Evolutionary conservation across 1,140 invertebrate species (phyloP).

Genomic region (Heliconius nattereri): DNA sequence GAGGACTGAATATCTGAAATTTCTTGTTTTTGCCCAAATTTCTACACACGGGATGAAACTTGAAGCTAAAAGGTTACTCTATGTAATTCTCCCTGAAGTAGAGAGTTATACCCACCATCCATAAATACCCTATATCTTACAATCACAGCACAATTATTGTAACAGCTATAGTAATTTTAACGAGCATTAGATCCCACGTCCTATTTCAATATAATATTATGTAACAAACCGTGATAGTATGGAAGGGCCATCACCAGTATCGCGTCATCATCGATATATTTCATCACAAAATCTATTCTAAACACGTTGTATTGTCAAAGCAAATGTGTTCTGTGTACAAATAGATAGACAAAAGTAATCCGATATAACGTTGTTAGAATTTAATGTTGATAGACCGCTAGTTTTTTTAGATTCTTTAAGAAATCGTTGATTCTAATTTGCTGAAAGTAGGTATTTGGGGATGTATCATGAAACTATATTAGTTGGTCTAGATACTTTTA

Average conservation of each 20-base stretch:
- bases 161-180: not conserved
- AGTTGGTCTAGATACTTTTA: too few species aligned
- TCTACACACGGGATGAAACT: too few species aligned
- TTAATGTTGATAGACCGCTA: not conserved
- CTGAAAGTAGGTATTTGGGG: too few species aligned
- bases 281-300: not conserved
- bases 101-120: not conserved
- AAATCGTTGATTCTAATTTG: not conserved
- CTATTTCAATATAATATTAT: not conserved
- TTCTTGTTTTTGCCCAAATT: too few species aligned
- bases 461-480: too few species aligned
- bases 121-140: not conserved
- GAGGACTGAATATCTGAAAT: too few species aligned
- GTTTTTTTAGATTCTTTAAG: not conserved
- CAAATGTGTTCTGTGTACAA: not conserved
- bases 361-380: not conserved
- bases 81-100: not conserved
- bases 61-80: too few species aligned
- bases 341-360: not conserved
- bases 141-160: too few species aligned
- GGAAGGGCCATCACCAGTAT: not conserved
- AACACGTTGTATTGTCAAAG: not conserved
- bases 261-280: not conserved
- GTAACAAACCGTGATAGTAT: not conserved
- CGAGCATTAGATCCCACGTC: not conserved